A percentile compares a stretch with the other conserved stretches of the same genome.
Evolutionary conservation across 2,113 vertebrate species (phyloP).

Genomic region (Paedocypris sp.): DNA sequence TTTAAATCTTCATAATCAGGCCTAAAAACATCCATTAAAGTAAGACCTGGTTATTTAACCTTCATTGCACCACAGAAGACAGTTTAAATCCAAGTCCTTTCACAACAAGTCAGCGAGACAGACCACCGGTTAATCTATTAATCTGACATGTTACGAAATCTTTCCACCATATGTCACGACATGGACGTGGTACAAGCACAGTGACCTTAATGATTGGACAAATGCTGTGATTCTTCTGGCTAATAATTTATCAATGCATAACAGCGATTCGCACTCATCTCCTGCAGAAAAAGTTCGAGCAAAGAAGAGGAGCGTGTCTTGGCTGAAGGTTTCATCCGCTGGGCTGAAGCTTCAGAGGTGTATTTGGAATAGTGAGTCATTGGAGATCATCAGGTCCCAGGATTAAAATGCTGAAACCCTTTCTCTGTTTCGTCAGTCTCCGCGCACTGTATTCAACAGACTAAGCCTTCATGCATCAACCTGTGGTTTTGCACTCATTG

Average conservation of each 20-base stretch:
- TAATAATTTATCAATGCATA: neutral
- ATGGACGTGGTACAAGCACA: neutral
- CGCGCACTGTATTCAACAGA: too few species aligned
- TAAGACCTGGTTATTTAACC: too few species aligned
- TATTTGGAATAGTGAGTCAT: too few species aligned
- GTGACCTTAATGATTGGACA: neutral
- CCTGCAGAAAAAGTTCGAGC: conserved; percentile 13
- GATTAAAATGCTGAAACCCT: too few species aligned
- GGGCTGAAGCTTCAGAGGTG: conserved; percentile 32
- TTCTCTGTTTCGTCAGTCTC: too few species aligned
- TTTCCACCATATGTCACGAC: neutral
- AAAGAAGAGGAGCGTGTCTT: conserved; percentile 1
- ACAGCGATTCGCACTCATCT: neutral
- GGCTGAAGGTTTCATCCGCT: neutral
- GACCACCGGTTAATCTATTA: neutral
- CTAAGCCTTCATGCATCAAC: too few species aligned
- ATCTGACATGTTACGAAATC: neutral
- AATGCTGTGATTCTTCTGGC: neutral
- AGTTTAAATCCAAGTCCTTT: too few species aligned
- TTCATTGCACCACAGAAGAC: too few species aligned
- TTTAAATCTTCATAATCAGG: too few species aligned
- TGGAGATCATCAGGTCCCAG: too few species aligned
- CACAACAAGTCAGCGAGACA: neutral
- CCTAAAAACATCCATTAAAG: too few species aligned
- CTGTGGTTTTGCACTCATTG: too few species aligned